These are phyloP conservation scores for Hylaeus anthracinus DNA, from an alignment of 1,140 invertebrate species.

Conservation along the genomic window DNA sequence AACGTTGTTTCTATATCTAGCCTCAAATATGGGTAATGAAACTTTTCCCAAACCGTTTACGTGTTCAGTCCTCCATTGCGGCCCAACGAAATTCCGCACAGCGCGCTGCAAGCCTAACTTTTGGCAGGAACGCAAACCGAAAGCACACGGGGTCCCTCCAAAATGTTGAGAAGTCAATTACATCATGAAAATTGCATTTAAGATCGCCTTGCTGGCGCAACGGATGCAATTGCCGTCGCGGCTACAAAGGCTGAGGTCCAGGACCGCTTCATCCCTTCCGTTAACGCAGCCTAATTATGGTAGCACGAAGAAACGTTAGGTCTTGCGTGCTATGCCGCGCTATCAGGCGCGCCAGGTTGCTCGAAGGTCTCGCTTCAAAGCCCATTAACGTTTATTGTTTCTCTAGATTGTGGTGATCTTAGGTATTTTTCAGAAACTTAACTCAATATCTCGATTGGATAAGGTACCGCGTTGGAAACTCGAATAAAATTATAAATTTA, in stretches of 20 bases:
- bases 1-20: background rate
- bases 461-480: too few species aligned
- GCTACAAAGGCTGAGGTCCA: slow-evolving; percentile 45
- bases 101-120: background rate
- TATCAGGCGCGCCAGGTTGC: background rate
- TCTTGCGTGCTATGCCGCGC: background rate
- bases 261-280: slow-evolving; percentile 24
- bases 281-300: slow-evolving; percentile 28
- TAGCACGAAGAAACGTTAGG: slow-evolving; percentile 20
- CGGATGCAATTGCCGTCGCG: slow-evolving; percentile 52
- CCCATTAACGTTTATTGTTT: background rate
- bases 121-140: slow-evolving; percentile 6
- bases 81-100: slow-evolving; percentile 12
- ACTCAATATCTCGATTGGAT: too few species aligned
- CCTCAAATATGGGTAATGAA: slow-evolving; percentile 25
- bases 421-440: too few species aligned
- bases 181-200: slow-evolving; percentile 54
- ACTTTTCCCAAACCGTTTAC: slow-evolving; percentile 22
- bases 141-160: slow-evolving; percentile 11
- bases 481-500: too few species aligned
- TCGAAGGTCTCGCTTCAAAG: background rate
- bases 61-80: background rate
- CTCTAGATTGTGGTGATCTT: too few species aligned
- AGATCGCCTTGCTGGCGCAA: slow-evolving; percentile 49
- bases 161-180: slow-evolving; percentile 56